Evolutionary conservation across 2,797 vertebrate species (phyloP), one percentile per base, ranked within the genome.

Genomic region (Propithecus deckenii): DNA sequence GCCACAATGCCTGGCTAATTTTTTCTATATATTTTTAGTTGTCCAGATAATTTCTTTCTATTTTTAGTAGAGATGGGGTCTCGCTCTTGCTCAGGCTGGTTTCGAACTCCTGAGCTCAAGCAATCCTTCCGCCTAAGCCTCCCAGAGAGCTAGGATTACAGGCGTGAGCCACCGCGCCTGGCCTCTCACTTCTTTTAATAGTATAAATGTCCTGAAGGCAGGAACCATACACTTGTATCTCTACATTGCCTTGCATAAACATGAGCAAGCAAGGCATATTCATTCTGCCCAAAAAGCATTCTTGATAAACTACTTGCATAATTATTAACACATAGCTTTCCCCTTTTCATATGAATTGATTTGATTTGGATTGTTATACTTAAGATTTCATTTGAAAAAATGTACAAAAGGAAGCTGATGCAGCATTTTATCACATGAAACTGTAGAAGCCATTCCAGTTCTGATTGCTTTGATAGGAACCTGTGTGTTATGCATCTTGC

Each of bases 301-400:
- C 67, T 79, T 43, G 59, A 67, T 41, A 69, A 92, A 63, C 65
- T 10, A 15, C 32, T 14, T 78, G 63, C 4, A 3, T 78, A 18
- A 46, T 85, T 69, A 7, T 30, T 57, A 57, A 4, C 9, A 10
- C 3, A 28, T 46, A 80, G 78, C 46, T 93, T 78, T 91, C 50
- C 52, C 80, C 48, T 87, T 23, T 91, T 93, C 43, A 1, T 30
- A 1, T 38, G 90, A 48, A n/a, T 59, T 76, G 85, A 28, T 83
- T 85, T 85, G 41, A 52, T 76, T 94, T 83, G 48, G 83, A 41
- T 55, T 93, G 59, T 88, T 74, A 35, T 17, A 22, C 85, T 90
- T 74, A 80, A 78, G 92, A 65, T 71, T 92, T 95, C 85, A 25
- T 90, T 81, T 95, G 85, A 86, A 38, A 43, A 97, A 97, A 81